These are phyloP conservation scores for Ctenoplectra terminalis DNA, from an alignment of 1,140 invertebrate species.

Conservation along the genomic window DNA sequence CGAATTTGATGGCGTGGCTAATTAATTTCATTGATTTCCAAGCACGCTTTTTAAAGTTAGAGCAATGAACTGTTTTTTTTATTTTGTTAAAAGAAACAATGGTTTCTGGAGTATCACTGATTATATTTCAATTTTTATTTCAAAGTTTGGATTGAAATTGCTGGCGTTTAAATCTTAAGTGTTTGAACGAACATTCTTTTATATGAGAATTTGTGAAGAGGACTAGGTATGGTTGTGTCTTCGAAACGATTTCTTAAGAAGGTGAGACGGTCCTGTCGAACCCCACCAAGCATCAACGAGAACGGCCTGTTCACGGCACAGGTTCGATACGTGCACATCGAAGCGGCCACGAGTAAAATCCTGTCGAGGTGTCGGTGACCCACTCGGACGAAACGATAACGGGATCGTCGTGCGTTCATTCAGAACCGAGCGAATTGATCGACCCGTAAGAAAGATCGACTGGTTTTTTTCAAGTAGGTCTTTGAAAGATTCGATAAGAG, in stretches of 20 bases:
- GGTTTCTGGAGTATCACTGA: too few relatives aligned
- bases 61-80: background rate
- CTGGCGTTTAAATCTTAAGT: background rate
- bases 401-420: conserved; percentile 74
- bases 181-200: too few relatives aligned
- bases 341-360: conserved; percentile 53
- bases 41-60: background rate
- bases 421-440: conserved; percentile 55
- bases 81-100: background rate
- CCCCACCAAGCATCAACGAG: conserved; percentile 69
- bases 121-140: background rate
- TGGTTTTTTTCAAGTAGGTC: conserved; percentile 40
- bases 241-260: background rate
- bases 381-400: conserved; percentile 80
- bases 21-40: too few relatives aligned
- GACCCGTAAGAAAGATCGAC: conserved; percentile 5
- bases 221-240: background rate
- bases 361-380: conserved; percentile 76
- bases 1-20: background rate
- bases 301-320: conserved; percentile 50
- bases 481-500: background rate
- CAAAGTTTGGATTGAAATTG: background rate
- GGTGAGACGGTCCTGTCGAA: conserved; percentile 51
- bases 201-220: background rate
- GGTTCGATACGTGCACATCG: conserved; percentile 62